Conservation (phyloP, 2,797 vertebrate genomes). For the Cichlasoma orientale region DNA sequence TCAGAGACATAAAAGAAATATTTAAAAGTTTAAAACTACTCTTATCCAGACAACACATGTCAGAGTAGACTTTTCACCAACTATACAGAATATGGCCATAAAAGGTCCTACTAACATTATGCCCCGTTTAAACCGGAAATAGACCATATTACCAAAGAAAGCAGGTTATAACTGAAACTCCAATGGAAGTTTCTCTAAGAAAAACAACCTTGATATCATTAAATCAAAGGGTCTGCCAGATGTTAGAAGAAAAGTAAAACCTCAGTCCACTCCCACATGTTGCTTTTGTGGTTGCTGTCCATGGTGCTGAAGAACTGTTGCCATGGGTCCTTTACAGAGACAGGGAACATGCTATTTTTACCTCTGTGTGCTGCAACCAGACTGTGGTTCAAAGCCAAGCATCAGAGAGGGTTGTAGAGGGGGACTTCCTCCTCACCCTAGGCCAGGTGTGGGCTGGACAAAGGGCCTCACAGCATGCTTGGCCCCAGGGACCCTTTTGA, state of each 20-base stretch:
- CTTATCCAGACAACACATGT: neutral
- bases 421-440: slow-evolving; percentile 65
- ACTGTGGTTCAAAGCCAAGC: slow-evolving; percentile 75
- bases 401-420: slow-evolving; percentile 66
- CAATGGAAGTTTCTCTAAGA: neutral
- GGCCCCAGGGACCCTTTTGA: slow-evolving; percentile 68
- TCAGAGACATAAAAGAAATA: neutral
- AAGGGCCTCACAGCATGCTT: slow-evolving; percentile 72
- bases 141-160: neutral
- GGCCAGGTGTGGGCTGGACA: slow-evolving; percentile 79
- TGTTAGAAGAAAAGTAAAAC: slow-evolving; percentile 27
- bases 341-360: slow-evolving; percentile 76
- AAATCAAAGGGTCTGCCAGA: neutral
- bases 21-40: neutral
- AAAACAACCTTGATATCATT: neutral
- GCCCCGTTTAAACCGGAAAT: neutral
- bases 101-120: neutral
- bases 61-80: neutral
- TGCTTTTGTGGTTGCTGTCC: slow-evolving; percentile 68
- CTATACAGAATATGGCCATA: neutral
- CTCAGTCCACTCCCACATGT: slow-evolving; percentile 7
- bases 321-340: slow-evolving; percentile 66
- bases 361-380: slow-evolving; percentile 46
- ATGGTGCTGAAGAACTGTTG: slow-evolving; percentile 76
- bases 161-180: neutral